A percentile compares a stretch with the other conserved stretches of the same genome.
Evolutionary conservation across 2,113 vertebrate species (phyloP).

Genomic region (Chaetops frenatus): DNA sequence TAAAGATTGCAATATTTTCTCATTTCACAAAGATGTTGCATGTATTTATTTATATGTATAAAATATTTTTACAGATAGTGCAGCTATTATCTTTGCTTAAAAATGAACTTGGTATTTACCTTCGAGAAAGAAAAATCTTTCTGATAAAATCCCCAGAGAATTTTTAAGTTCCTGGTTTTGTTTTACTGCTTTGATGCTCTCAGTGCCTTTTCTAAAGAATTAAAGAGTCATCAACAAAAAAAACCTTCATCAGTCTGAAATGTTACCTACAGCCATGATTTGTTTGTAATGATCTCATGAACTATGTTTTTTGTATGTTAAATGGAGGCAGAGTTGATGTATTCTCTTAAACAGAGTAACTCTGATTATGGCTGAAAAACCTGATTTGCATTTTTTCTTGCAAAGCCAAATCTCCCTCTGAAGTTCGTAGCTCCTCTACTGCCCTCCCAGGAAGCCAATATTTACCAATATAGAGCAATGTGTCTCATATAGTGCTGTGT

Average conservation of each 20-base stretch:
- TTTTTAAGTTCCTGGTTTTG: not conserved
- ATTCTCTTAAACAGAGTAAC: not conserved
- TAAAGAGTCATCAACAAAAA: not conserved
- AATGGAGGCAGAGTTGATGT: fast-evolving
- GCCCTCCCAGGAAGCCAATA: not conserved
- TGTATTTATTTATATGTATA: not conserved
- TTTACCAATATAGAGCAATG: not conserved
- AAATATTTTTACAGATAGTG: not conserved
- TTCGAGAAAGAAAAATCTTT: not conserved
- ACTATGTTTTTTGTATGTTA: not conserved
- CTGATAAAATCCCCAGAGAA: not conserved
- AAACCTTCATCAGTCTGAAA: not conserved
- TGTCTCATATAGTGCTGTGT: not conserved
- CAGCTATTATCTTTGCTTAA: not conserved
- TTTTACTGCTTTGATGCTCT: not conserved
- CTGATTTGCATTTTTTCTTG: not conserved
- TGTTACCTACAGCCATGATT: not conserved
- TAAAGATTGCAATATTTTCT: not conserved
- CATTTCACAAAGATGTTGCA: not conserved
- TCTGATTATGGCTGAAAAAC: not conserved
- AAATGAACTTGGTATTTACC: not conserved
- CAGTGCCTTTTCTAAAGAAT: not conserved
- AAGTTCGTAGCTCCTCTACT: not conserved
- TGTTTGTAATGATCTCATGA: not conserved
- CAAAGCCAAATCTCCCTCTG: not conserved